A percentile compares a stretch with the other conserved stretches of the same genome.
phyloP scores from a whole-genome alignment of 2,888 invertebrate genomes.

The Ochlodes sylvanus region DNA sequence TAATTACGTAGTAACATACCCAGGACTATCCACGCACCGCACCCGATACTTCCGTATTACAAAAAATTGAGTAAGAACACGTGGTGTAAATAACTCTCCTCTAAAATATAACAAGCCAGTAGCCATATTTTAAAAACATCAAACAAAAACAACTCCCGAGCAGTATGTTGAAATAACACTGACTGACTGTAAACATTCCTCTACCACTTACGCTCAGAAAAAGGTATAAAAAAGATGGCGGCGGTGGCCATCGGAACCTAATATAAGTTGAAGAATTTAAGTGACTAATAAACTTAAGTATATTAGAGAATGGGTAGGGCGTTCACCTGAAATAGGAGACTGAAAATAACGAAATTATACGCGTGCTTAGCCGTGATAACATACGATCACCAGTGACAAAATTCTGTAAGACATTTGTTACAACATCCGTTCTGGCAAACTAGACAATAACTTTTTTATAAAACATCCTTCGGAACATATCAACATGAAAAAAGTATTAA shows the following conservation, averaged over 20 bases:
- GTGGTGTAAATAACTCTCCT: constrained; percentile 2
- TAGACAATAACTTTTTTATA: not conserved
- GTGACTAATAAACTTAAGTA: not conserved
- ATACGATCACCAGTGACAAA: too few species aligned
- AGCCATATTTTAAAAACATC: constrained; percentile 57
- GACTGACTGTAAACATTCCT: constrained; percentile 56
- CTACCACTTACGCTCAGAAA: constrained; percentile 47
- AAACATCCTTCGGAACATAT: not conserved
- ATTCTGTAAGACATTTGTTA: not conserved
- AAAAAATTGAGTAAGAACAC: constrained; percentile 19
- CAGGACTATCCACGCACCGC: not conserved
- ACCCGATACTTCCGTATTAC: constrained; percentile 8
- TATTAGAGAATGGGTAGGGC: too few species aligned
- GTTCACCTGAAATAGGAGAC: too few species aligned
- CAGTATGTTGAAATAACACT: constrained; percentile 52
- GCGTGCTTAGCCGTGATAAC: too few species aligned
- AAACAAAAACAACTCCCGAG: constrained; percentile 48
- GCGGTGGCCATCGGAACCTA: constrained; percentile 15
- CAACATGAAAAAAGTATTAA: not conserved
- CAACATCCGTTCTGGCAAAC: not conserved
- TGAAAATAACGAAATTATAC: too few species aligned
- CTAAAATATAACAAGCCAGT: constrained; percentile 38
- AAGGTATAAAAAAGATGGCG: constrained; percentile 14
- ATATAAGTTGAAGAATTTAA: constrained; percentile 12
- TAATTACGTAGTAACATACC: not conserved